Base-by-base conservation (phyloP, 1,140 invertebrate species). In the Plectrocnemia conspersa region DNA sequence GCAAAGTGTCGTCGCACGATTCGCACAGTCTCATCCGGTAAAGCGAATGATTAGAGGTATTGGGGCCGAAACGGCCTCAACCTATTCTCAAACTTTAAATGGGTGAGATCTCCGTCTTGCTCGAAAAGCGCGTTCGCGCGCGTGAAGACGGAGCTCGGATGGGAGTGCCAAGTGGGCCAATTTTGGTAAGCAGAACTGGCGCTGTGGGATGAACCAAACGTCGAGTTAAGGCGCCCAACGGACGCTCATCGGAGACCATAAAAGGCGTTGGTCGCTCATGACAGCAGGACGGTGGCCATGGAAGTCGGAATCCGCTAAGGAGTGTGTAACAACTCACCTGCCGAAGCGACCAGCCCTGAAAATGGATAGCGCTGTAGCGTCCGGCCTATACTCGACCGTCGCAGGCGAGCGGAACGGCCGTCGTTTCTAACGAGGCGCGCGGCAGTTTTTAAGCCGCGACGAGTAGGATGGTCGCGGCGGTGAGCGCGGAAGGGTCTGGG, bases 161-260 rank as follows among this genome's bases (percentile, higher is more conserved):
- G 74, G 76, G 74, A 79, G 82, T 81, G 79, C 82, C 80, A 78
- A 88, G 84, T 87, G 85, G 84, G 85, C 85, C 86, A 88, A 77
- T 88, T 89, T 89, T 88, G 85, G 86, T 89, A 88, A 89, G 85
- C 85, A 89, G 86, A 89, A 89, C 86, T 89, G 85, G 85, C 83
- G 87, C 77, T 89, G 86, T 79, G 84, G 83, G 85, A 88, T 86
- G 84, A 86, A 86, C 83, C 81, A 78, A 84, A 85, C 79, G 82
- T 76, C 66, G 78, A 77, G 82, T 82, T 85, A 84, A 79, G 76
- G 81, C 75, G 81, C 81, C 80, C 62, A 79, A 83, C 75, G 65
- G 65, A 71, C 66, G 67, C 68, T 69, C 64, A 69, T 67, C 59
- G 61, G 84, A 86, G 73, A 81, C 84, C 83, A 86, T 80, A 76